Conservation (phyloP, 1,140 invertebrate species). For the Drosophila miranda region DNA sequence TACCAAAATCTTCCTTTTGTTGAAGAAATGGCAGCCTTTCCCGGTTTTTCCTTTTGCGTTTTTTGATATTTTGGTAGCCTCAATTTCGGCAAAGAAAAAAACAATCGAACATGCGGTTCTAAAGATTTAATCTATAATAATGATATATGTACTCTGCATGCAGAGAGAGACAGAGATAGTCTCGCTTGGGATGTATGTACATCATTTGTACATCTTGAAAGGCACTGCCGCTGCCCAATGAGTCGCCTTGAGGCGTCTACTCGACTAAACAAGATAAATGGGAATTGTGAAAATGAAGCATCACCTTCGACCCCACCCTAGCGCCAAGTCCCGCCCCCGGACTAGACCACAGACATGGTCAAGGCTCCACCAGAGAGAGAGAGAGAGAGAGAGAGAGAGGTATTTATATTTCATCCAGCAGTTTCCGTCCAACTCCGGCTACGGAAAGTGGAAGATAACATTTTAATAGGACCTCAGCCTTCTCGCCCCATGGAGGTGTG, state of each 20-base stretch:
- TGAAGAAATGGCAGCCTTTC: too few relatives aligned
- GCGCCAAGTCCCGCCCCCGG: conserved; percentile 4
- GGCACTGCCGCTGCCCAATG: neutral
- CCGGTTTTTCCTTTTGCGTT: too few relatives aligned
- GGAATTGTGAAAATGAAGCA: conserved; percentile 82
- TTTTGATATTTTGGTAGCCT: too few relatives aligned
- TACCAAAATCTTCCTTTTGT: too few relatives aligned
- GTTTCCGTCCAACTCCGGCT: neutral
- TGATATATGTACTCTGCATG: too few relatives aligned
- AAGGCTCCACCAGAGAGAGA: conserved; percentile 5
- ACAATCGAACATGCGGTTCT: too few relatives aligned
- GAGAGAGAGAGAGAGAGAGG: conserved; percentile 3
- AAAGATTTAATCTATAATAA: too few relatives aligned
- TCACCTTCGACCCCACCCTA: conserved; percentile 64
- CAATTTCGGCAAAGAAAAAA: too few relatives aligned
- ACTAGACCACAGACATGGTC: conserved; percentile 38
- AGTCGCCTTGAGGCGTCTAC: conserved; percentile 39
- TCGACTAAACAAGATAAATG: conserved; percentile 81
- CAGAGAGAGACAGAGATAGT: too few relatives aligned
- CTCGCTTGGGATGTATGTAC: conserved; percentile 31
- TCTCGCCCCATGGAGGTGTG: conserved; percentile 33
- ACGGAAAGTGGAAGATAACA: conserved; percentile 67
- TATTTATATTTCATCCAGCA: conserved; percentile 41
- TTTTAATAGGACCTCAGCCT: conserved; percentile 72
- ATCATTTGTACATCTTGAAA: conserved; percentile 42